Evolutionary conservation across 2,113 vertebrate species (phyloP).

Genomic region (Phyllostomus discolor): DNA sequence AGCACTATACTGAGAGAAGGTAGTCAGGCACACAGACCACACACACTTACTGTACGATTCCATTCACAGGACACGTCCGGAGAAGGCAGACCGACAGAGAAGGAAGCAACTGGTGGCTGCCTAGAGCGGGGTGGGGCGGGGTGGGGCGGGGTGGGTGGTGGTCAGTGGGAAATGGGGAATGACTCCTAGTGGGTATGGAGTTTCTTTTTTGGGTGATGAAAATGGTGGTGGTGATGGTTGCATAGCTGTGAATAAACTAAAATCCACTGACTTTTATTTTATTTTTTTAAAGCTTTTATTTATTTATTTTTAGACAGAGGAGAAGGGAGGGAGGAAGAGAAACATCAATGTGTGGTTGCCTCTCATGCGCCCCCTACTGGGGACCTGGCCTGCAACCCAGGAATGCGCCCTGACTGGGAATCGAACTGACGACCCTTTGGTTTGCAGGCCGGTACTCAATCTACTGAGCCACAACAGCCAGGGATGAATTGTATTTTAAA

Average conservation of each 20-base stretch:
- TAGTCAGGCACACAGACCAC: background rate
- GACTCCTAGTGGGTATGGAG: background rate
- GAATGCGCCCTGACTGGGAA: too few species aligned
- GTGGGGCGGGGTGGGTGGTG: too few species aligned
- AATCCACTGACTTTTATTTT: background rate
- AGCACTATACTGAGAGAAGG: background rate
- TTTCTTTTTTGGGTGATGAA: background rate
- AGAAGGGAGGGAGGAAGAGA: too few species aligned
- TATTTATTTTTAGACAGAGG: too few species aligned
- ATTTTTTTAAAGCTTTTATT: background rate
- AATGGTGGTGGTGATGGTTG: background rate
- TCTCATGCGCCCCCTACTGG: too few species aligned
- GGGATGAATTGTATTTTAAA: background rate
- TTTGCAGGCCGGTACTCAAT: too few species aligned
- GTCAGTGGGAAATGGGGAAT: accelerated
- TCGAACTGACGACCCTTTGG: too few species aligned
- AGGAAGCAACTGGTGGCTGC: background rate
- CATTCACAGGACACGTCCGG: background rate
- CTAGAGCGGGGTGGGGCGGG: background rate
- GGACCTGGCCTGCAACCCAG: too few species aligned
- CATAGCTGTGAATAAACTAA: background rate
- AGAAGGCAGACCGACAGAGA: background rate
- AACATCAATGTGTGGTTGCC: too few species aligned
- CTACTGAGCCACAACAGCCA: too few species aligned
- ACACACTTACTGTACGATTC: background rate